Conservation (phyloP, 2,888 invertebrate species). For the Cacoxenus indagator region DNA sequence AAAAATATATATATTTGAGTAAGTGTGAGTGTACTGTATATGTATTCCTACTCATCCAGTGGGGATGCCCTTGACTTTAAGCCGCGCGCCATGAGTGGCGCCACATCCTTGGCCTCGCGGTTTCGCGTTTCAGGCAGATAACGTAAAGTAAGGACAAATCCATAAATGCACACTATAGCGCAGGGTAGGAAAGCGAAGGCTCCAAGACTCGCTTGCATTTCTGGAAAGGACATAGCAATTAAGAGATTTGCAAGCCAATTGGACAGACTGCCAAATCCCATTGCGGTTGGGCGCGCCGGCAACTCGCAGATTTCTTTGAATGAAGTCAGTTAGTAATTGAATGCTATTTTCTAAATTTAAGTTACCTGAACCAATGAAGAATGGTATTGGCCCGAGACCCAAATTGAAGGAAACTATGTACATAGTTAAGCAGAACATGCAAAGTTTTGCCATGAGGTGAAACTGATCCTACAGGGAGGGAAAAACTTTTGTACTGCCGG, state of each 20-base stretch:
- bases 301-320: slow-evolving; percentile 81
- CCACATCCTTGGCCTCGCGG: slow-evolving; percentile 44
- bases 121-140: slow-evolving; percentile 56
- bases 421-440: slow-evolving; percentile 77
- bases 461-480: slow-evolving; percentile 72
- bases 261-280: slow-evolving; percentile 85
- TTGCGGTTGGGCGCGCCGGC: slow-evolving; percentile 82
- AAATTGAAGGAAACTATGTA: slow-evolving; percentile 86
- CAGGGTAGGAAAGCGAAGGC: slow-evolving; percentile 81
- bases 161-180: slow-evolving; percentile 64
- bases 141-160: slow-evolving; percentile 42
- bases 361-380: slow-evolving; percentile 82
- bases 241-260: slow-evolving; percentile 91
- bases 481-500: neutral
- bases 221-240: slow-evolving; percentile 83
- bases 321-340: neutral
- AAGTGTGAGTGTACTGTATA: neutral
- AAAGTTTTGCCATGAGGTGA: slow-evolving; percentile 79
- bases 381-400: slow-evolving; percentile 86
- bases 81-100: slow-evolving; percentile 70
- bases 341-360: neutral
- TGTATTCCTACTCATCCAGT: neutral
- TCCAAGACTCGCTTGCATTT: slow-evolving; percentile 74
- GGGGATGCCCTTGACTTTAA: slow-evolving; percentile 71
- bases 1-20: neutral